Percentiles rank a stretch among this genome's conserved stretches.
These are phyloP conservation scores for Macquaria australasica DNA, from an alignment of 2,113 vertebrate genomes.

Conservation along the genomic window DNA sequence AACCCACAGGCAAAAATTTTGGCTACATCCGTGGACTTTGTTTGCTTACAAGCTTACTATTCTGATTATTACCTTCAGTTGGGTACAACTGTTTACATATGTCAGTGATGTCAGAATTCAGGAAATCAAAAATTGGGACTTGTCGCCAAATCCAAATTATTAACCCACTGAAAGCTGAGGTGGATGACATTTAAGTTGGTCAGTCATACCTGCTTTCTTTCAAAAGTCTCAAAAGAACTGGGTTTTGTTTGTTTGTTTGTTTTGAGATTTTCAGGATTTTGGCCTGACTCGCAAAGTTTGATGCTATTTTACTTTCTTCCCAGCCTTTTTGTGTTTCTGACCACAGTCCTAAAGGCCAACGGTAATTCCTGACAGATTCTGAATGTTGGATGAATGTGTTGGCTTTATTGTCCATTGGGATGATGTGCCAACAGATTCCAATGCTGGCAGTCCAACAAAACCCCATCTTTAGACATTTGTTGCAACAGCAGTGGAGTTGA, in stretches of 20 bases:
- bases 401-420: conserved; percentile 12
- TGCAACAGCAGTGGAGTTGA: conserved; percentile 21
- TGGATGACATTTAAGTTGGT: neutral
- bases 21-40: neutral
- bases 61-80: neutral
- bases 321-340: neutral
- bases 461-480: conserved; percentile 31
- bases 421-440: conserved; percentile 49
- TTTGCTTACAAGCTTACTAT: neutral
- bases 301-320: neutral
- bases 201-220: neutral
- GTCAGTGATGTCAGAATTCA: neutral
- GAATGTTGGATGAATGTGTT: conserved; percentile 19
- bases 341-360: conserved; percentile 18
- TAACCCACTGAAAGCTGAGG: neutral
- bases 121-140: neutral
- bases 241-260: neutral
- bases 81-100: neutral
- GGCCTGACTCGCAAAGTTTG: neutral
- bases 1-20: neutral
- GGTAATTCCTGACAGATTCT: conserved; percentile 8
- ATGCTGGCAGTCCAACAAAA: conserved; percentile 32
- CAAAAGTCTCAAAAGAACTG: neutral
- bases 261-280: neutral
- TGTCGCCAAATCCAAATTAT: neutral